Conservation (phyloP, 2,797 vertebrate genomes). For the Cetoscarus ocellatus region DNA sequence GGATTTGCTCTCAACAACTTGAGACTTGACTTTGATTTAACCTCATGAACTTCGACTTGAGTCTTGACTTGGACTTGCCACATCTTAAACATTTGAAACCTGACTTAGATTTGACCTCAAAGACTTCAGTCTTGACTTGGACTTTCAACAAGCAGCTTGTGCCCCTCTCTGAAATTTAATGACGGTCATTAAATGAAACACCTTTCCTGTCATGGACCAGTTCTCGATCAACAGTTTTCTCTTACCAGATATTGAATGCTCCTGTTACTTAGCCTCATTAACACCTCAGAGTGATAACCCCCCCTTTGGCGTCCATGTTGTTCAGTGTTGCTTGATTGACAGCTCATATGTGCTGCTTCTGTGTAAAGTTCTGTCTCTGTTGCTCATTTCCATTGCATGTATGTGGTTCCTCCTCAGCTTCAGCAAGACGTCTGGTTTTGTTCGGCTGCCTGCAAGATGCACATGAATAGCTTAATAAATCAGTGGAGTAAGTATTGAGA, state of each 20-base stretch:
- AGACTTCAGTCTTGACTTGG: too few relatives aligned
- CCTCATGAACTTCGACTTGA: too few relatives aligned
- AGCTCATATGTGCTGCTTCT: slow-evolving; percentile 41
- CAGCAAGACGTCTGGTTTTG: slow-evolving; percentile 64
- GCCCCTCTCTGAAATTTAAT: too few relatives aligned
- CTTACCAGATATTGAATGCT: neutral
- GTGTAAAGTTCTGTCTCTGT: slow-evolving; percentile 38
- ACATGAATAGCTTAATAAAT: slow-evolving; percentile 86
- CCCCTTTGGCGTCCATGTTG: neutral
- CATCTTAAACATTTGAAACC: too few relatives aligned
- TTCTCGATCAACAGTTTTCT: neutral
- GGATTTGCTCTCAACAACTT: too few relatives aligned
- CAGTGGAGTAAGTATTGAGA: slow-evolving; percentile 84
- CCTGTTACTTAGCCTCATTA: neutral
- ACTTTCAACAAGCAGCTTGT: too few relatives aligned
- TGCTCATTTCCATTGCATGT: slow-evolving; percentile 66
- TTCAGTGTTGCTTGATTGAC: slow-evolving; percentile 32
- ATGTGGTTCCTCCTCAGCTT: slow-evolving; percentile 75
- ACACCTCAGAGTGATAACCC: too few relatives aligned
- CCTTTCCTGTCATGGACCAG: too few relatives aligned
- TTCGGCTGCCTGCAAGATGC: slow-evolving; percentile 77
- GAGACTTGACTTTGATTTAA: too few relatives aligned
- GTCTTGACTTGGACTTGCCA: too few relatives aligned
- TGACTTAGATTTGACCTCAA: too few relatives aligned
- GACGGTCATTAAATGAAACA: too few relatives aligned